These are phyloP conservation scores for Apoda limacodes DNA, from an alignment of 2,888 invertebrate species.

Conservation along the genomic window DNA sequence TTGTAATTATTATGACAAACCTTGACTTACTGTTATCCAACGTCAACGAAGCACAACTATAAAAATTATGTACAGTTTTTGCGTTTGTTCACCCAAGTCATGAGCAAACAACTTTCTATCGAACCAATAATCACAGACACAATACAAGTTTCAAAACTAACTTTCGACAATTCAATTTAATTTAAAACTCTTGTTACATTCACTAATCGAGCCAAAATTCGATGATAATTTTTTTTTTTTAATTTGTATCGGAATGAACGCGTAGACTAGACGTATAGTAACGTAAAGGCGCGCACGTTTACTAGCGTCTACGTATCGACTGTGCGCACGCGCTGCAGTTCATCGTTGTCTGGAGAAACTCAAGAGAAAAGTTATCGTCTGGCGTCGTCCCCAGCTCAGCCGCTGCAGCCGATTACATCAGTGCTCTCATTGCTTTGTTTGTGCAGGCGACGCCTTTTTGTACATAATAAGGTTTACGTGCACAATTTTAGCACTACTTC, in stretches of 20 bases:
- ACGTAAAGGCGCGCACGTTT: constrained; percentile 36
- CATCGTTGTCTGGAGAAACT: constrained; percentile 46
- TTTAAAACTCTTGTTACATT: too few species aligned
- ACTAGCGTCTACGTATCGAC: constrained; percentile 36
- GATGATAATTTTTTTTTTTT: too few species aligned
- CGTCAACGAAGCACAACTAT: neutral
- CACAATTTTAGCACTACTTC: constrained; percentile 34
- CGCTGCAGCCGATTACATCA: constrained; percentile 52
- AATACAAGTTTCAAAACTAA: constrained; percentile 9
- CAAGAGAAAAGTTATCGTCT: constrained; percentile 55
- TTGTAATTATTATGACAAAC: too few species aligned
- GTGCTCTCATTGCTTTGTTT: constrained; percentile 30
- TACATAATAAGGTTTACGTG: constrained; percentile 25
- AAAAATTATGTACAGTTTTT: neutral
- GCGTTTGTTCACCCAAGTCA: constrained; percentile 32
- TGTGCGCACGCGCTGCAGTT: constrained; percentile 35
- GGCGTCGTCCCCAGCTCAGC: constrained; percentile 34
- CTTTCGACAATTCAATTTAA: too few species aligned
- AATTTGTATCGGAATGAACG: too few species aligned
- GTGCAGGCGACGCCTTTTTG: constrained; percentile 28
- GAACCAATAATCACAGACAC: constrained; percentile 34
- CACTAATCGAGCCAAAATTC: too few species aligned
- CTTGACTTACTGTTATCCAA: constrained; percentile 44
- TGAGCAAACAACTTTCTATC: constrained; percentile 38
- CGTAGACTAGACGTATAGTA: neutral